Conservation (phyloP, 2,888 invertebrate species). For the Rhingia campestris region DNA sequence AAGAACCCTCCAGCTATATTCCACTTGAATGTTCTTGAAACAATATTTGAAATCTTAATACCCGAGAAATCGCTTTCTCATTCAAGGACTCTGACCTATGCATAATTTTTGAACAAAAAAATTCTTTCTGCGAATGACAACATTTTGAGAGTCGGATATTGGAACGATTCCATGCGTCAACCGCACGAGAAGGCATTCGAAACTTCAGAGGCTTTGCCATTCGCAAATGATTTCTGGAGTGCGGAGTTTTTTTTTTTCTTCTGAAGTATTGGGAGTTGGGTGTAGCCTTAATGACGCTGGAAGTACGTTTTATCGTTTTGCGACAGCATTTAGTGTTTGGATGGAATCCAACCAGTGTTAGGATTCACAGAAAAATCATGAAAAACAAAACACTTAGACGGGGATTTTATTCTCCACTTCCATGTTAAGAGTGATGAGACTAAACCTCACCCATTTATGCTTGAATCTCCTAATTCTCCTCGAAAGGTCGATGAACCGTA, state of each 20-base stretch:
- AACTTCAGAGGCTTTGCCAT: too few relatives aligned
- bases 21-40: too few relatives aligned
- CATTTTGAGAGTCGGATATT: constrained; percentile 3
- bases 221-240: too few relatives aligned
- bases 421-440: too few relatives aligned
- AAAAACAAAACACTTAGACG: not conserved
- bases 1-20: too few relatives aligned
- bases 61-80: not conserved
- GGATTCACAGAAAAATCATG: not conserved
- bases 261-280: not conserved
- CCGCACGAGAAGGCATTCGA: not conserved
- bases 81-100: constrained; percentile 17
- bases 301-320: constrained; percentile 23
- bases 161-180: constrained; percentile 43
- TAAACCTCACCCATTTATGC: too few relatives aligned
- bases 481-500: too few relatives aligned
- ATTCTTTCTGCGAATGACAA: constrained; percentile 32
- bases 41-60: too few relatives aligned
- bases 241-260: not conserved
- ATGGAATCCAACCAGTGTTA: constrained; percentile 19
- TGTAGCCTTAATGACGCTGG: constrained; percentile 14
- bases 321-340: constrained; percentile 12
- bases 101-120: not conserved
- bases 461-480: too few relatives aligned
- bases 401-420: not conserved